Conservation (phyloP, 2,797 vertebrate species). For the Nasua narica region DNA sequence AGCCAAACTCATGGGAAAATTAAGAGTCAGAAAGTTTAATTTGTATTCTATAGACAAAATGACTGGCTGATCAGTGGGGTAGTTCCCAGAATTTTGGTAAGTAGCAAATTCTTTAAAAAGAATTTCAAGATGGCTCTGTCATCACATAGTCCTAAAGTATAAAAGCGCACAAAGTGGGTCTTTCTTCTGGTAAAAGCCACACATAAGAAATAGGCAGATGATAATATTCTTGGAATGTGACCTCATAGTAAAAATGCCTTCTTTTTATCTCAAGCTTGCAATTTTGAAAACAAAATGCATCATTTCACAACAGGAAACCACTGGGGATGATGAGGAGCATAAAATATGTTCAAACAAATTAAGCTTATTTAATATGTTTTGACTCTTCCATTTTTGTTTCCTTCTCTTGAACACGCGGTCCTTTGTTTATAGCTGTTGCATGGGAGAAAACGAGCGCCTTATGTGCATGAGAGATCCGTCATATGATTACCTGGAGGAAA, state of each 20-base stretch:
- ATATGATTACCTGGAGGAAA: conserved; percentile 69
- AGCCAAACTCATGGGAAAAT: conserved; percentile 53
- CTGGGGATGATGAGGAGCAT: background rate
- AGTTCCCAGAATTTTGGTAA: conserved; percentile 1
- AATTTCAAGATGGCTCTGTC: conserved; percentile 40
- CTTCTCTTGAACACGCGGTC: background rate
- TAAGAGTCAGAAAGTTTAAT: background rate
- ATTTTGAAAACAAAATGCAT: conserved; percentile 55
- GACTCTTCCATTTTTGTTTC: conserved; percentile 33
- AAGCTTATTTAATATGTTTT: conserved; percentile 17
- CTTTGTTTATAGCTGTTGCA: conserved; percentile 19
- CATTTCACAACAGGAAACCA: conserved; percentile 57
- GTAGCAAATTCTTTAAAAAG: conserved; percentile 29
- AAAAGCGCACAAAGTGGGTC: conserved; percentile 42
- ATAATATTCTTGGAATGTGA: conserved; percentile 70
- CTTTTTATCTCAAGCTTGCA: conserved; percentile 59
- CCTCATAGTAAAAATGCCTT: conserved; percentile 41
- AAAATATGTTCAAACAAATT: conserved; percentile 57
- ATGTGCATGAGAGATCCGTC: conserved; percentile 25
- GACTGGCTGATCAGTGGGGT: background rate
- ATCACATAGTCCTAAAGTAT: conserved; percentile 43
- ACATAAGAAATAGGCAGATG: conserved; percentile 35
- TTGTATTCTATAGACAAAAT: conserved; percentile 44
- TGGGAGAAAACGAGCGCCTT: background rate
- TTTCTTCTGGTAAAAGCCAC: conserved; percentile 62